Base-by-base conservation (phyloP, 1,140 invertebrate genomes). In the Probaryconus sp. region DNA sequence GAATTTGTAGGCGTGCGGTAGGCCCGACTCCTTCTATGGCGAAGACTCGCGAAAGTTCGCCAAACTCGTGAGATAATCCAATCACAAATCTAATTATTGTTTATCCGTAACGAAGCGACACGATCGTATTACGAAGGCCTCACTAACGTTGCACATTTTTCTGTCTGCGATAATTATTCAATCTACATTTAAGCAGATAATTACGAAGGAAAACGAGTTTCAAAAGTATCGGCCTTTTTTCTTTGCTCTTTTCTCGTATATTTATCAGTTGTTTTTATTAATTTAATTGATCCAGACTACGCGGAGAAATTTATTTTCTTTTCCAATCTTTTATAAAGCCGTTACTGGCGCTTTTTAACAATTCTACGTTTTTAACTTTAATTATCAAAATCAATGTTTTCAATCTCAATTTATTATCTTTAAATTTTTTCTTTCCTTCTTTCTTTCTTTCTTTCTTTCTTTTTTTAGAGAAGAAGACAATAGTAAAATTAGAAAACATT, bases 51-150 rank as follows among this genome's bases (percentile, higher is more conserved):
- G 61, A 73, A 73, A 73, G 70, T 73, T 73, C 38, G 42, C 37
- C 61, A 65, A 73, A 73, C 70, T 73, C 61, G 70, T 61, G 61
- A 73, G 61, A 67, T 73, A 73, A 73, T 73, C 48, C 61, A 67
- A 73, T 73, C 70, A 28, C 47, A 67, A 61, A 73, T 73, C 60
- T 73, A 73, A 65, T 73, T 73, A 73, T 73, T 73, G 61, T 73
- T 73, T 73, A 73, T 61, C 61, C 61, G 30, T 73, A 73, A 73
- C 70, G 61, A 73, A 73, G 70, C 70, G 70, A 67, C 61, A 37
- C 37, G 61, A 73, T 65, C 53, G 30, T 61, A 73, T 65, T 72
- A 72, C 60, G 60, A 51, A 40, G 48, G 10, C 38, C 30, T 21
- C 33, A n/a, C 70, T 60, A 67, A 73, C 33, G 31, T 55, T 18